phyloP scores from a whole-genome alignment of 2,797 vertebrate genomes.

The Megaceryle alcyon region DNA sequence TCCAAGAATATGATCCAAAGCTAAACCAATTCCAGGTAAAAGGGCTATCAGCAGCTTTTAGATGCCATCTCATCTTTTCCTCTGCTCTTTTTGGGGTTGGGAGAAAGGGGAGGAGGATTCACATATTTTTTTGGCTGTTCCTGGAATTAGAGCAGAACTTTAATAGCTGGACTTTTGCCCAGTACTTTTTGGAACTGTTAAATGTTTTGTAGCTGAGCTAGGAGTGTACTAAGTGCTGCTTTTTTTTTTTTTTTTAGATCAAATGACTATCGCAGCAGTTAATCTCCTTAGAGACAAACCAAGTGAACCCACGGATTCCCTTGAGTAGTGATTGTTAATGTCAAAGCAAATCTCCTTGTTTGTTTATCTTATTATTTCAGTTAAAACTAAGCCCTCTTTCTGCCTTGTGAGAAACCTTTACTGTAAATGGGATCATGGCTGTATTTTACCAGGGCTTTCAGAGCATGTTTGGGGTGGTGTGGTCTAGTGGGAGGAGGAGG shows the following conservation, averaged over 20 bases:
- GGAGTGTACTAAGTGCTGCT: background rate
- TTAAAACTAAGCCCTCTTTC: slow-evolving; percentile 20
- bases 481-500: background rate
- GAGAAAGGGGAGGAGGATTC: slow-evolving; percentile 3
- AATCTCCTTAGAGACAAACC: slow-evolving; percentile 50
- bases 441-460: slow-evolving; percentile 44
- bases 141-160: slow-evolving; percentile 36
- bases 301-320: slow-evolving; percentile 41
- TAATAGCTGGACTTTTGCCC: slow-evolving; percentile 46
- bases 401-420: slow-evolving; percentile 15
- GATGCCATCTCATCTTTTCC: background rate
- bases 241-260: slow-evolving; percentile 4
- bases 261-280: slow-evolving; percentile 41
- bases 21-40: background rate
- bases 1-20: background rate
- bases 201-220: slow-evolving; percentile 51
- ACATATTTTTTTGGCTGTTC: slow-evolving; percentile 22
- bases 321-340: slow-evolving; percentile 33
- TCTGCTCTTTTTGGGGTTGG: background rate
- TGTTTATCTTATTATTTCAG: slow-evolving; percentile 56
- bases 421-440: slow-evolving; percentile 1
- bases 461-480: background rate
- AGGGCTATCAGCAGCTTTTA: background rate
- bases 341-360: slow-evolving; percentile 55
- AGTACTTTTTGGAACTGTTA: slow-evolving; percentile 18